Evolutionary conservation across 2,113 vertebrate species (phyloP), one percentile per base, ranked within the genome.

Genomic region (Onychorhynchus coronatus): DNA sequence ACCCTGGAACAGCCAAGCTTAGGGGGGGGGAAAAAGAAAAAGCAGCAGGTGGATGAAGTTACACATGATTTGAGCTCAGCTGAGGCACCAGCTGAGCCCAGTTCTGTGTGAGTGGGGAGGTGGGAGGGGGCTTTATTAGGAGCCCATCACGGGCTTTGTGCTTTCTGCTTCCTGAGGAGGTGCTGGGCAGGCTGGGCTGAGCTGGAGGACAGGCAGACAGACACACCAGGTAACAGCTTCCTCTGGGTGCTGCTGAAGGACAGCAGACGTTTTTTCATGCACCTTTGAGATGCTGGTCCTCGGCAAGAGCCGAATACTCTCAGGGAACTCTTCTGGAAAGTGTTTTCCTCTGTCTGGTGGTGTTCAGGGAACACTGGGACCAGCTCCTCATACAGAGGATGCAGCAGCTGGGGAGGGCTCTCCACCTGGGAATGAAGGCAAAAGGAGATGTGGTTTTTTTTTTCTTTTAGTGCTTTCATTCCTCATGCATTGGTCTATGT

Each of bases 81-180:
- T 44, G 8, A 67, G 41, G 25, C 46, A 19, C 9, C 33, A 95
- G 73, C 55, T 83, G 67, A 89, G 46, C 61, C 47, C 37, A 5
- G 2, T 63, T 41, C 12, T 53, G 53, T 27, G 44, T 14, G 63
- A 73, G 6, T 50, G 33, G 65, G 56, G 12, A 41, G 35, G 65
- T 18, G 27, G 39, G 39, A 14, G 44, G 4, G 33, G 33, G 42
- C 37, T 93, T 89, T 67, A 71, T 88, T n/a, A 66, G 67, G 62
- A 86, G 23, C 30, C 33, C 24, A 4, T 6, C 9, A 21, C 30
- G 0, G 14, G 1, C 0, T 3, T 0, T 0, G 6, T 46, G 2
- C 2, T 1, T 0, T 21, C 2, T 39, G 0, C 3, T 21, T 21
- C 11, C 3, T 33, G 13, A 7, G 24, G 37, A 8, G 33, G 11